A percentile compares a stretch with the other conserved stretches of the same genome.
Conservation (phyloP, 2,888 invertebrate genomes). For the Lepidochrysops patricia region DNA sequence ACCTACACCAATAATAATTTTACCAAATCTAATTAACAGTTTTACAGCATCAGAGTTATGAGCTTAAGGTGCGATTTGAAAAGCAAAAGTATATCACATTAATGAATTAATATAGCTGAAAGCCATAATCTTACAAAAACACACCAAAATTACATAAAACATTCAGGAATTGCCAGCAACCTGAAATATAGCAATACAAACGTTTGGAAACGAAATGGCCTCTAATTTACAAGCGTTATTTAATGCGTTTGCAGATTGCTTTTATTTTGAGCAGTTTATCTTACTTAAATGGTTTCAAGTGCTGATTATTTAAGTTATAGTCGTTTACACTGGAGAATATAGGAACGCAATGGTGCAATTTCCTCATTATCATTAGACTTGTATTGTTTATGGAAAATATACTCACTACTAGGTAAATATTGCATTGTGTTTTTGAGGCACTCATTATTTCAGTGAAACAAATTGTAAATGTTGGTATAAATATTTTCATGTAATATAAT, state of each 20-base stretch:
- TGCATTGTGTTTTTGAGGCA: neutral
- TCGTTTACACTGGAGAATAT: neutral
- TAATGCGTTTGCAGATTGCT: conserved; percentile 6
- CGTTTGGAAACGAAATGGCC: conserved; percentile 4
- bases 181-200: conserved; percentile 2
- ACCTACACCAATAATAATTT: too few species aligned
- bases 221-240: conserved; percentile 7
- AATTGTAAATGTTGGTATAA: too few species aligned
- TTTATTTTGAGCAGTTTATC: conserved; percentile 8
- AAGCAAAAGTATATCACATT: neutral
- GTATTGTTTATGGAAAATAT: neutral
- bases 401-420: neutral
- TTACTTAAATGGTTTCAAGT: neutral
- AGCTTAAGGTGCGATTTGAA: too few species aligned
- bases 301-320: neutral
- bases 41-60: neutral
- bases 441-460: too few species aligned
- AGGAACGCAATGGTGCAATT: neutral
- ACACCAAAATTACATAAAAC: conserved; percentile 3
- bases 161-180: neutral
- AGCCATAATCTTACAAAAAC: neutral
- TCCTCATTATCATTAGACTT: neutral
- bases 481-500: too few species aligned
- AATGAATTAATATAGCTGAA: neutral
- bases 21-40: neutral